Evolutionary conservation across 2,888 invertebrate genomes (phyloP).

Genomic region (Diaperis boleti): DNA sequence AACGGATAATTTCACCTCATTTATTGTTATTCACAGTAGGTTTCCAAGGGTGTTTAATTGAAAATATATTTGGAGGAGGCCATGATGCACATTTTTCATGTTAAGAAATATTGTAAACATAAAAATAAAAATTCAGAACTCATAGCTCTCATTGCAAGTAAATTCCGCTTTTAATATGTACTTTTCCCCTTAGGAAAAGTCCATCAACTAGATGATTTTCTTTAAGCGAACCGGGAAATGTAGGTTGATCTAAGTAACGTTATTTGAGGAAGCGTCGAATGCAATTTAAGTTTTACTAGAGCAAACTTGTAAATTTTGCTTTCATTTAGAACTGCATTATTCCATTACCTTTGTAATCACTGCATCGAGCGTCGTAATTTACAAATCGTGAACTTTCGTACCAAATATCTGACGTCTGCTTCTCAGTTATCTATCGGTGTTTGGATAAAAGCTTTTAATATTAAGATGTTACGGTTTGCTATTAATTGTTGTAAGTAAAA

Average conservation of each 20-base stretch:
- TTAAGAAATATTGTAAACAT: not conserved
- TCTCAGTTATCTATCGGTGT: not conserved
- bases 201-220: slow-evolving; percentile 41
- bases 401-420: slow-evolving; percentile 25
- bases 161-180: too few relatives aligned
- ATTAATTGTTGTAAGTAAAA: slow-evolving; percentile 7
- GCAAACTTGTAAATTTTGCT: slow-evolving; percentile 12
- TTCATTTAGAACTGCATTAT: slow-evolving; percentile 38
- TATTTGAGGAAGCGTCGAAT: slow-evolving; percentile 31
- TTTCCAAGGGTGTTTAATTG: too few relatives aligned
- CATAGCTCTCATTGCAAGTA: not conserved
- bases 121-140: too few relatives aligned
- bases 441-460: slow-evolving; percentile 12
- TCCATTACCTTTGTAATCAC: slow-evolving; percentile 39
- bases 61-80: too few relatives aligned
- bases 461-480: slow-evolving; percentile 11
- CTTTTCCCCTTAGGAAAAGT: slow-evolving; percentile 31
- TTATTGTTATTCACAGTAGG: not conserved
- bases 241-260: slow-evolving; percentile 27
- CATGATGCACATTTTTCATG: too few relatives aligned
- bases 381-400: slow-evolving; percentile 32
- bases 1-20: not conserved
- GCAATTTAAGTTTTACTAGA: slow-evolving; percentile 29
- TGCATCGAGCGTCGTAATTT: slow-evolving; percentile 32
- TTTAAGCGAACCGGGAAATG: slow-evolving; percentile 19